Conservation (phyloP, 2,797 vertebrate genomes). For the Ctenopoma multispine region DNA sequence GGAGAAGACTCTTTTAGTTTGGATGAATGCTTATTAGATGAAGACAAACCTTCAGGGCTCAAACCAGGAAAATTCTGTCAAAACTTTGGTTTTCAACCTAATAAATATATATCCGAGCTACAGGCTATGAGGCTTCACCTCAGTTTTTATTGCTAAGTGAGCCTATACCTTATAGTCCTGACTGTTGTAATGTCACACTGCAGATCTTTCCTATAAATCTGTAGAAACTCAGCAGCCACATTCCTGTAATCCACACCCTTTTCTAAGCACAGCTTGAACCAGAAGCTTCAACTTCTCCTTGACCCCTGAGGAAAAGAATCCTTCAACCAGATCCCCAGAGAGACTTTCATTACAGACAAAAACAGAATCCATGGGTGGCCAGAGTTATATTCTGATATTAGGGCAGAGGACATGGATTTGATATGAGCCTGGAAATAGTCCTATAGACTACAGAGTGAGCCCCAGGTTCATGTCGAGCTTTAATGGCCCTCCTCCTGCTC, state of each 20-base stretch:
- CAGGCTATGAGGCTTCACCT: not conserved
- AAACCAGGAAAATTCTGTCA: conserved; percentile 7
- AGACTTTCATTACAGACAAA: conserved; percentile 81
- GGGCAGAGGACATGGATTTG: conserved; percentile 77
- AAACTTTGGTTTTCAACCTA: not conserved
- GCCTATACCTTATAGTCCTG: conserved; percentile 15
- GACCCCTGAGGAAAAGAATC: conserved; percentile 82
- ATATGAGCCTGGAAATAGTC: conserved; percentile 74
- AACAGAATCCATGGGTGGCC: conserved; percentile 79
- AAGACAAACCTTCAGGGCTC: conserved; percentile 20
- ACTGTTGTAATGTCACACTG: conserved; percentile 58
- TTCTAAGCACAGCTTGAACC: conserved; percentile 72
- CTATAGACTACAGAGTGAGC: conserved; percentile 64
- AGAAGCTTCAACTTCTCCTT: conserved; percentile 82
- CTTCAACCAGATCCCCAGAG: conserved; percentile 75
- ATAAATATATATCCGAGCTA: conserved; percentile 1
- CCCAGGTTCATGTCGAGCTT: conserved; percentile 62
- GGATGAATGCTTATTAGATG: conserved; percentile 26
- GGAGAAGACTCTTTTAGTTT: not conserved
- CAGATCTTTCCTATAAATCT: conserved; percentile 50
- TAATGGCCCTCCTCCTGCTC: conserved; percentile 75
- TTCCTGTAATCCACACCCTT: conserved; percentile 80
- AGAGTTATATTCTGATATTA: conserved; percentile 79
- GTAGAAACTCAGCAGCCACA: conserved; percentile 56
- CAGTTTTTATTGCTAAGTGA: conserved; percentile 19